Evolutionary conservation across 92 coral and sea anemone species (phyloP).

Genomic region (Plumapathes pennacea): DNA sequence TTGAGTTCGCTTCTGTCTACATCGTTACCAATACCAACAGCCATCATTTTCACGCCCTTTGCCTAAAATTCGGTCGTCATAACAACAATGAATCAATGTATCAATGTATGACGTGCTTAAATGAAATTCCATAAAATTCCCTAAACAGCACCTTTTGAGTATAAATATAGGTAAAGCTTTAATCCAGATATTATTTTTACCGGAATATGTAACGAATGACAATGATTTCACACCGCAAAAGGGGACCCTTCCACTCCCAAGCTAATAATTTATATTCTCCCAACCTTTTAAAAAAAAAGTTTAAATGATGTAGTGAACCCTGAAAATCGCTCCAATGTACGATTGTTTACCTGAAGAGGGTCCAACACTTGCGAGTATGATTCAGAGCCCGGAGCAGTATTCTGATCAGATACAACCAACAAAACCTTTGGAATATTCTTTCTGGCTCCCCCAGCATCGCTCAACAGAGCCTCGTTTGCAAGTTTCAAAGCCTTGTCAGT

Average conservation of each 20-base stretch:
- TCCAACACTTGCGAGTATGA: constrained; percentile 68
- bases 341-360: constrained; percentile 68
- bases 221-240: too few relatives aligned
- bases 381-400: constrained; percentile 46
- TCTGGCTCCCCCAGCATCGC: constrained; percentile 76
- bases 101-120: neutral
- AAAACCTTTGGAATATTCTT: constrained; percentile 72
- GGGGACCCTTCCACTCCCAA: too few relatives aligned
- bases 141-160: too few relatives aligned
- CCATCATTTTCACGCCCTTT: constrained; percentile 60
- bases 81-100: neutral
- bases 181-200: too few relatives aligned
- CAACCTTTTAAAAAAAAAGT: too few relatives aligned
- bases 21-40: constrained; percentile 64
- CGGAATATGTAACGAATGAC: too few relatives aligned
- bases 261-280: too few relatives aligned
- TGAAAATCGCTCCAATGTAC: neutral
- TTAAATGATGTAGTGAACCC: too few relatives aligned
- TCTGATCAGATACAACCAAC: constrained; percentile 72
- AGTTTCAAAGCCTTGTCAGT: constrained; percentile 73
- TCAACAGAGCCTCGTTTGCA: constrained; percentile 70
- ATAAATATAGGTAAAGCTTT: too few relatives aligned
- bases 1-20: constrained; percentile 48
- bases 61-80: constrained; percentile 26
- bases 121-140: too few relatives aligned